Evolutionary conservation across 2,113 vertebrate species (phyloP).

Genomic region (Raja brachyura): DNA sequence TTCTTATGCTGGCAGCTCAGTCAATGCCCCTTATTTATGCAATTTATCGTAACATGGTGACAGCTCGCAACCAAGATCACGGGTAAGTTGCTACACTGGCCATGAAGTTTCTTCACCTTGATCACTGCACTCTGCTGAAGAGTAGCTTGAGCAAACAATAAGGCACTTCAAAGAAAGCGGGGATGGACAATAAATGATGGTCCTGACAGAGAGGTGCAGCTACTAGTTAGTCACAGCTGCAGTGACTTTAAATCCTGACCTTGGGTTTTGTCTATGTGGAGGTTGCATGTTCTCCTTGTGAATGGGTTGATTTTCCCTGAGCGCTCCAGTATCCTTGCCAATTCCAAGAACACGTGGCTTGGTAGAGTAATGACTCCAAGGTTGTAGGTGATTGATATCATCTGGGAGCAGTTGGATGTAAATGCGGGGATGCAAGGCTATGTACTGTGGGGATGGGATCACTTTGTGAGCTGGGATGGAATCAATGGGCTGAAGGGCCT

Average conservation of each 20-base stretch:
- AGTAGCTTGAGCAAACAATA: background rate
- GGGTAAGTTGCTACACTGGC: background rate
- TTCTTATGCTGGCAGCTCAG: background rate
- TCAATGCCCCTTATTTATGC: background rate
- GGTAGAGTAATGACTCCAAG: too few species aligned
- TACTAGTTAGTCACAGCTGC: too few species aligned
- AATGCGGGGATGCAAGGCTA: too few species aligned
- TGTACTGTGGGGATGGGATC: background rate
- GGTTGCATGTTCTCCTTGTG: too few species aligned
- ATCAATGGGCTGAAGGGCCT: background rate
- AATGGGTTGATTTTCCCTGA: too few species aligned
- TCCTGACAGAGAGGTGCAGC: background rate
- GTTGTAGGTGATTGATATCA: too few species aligned
- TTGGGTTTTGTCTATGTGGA: too few species aligned
- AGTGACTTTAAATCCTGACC: too few species aligned
- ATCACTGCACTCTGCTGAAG: background rate
- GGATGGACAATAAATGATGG: background rate
- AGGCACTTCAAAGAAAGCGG: background rate
- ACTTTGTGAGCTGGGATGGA: too few species aligned
- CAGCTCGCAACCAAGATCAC: background rate
- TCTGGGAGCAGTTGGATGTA: too few species aligned
- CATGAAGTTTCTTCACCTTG: background rate
- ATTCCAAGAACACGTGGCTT: background rate
- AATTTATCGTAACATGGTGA: background rate
- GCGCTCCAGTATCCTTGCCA: too few species aligned